Conservation (phyloP, 2,113 vertebrate genomes). For the Callorhinus ursinus region DNA sequence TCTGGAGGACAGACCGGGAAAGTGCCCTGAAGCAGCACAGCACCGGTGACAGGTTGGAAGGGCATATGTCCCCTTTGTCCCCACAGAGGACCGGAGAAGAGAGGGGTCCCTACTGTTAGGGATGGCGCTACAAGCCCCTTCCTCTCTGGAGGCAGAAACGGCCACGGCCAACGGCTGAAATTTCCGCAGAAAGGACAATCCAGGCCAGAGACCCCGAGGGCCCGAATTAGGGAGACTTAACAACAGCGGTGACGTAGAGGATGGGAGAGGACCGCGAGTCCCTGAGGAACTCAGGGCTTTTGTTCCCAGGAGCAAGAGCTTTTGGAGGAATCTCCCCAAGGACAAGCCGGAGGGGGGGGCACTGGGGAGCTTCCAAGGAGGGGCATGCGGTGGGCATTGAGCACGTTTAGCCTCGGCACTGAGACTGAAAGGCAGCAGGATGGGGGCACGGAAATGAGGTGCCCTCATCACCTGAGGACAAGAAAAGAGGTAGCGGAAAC, state of each 20-base stretch:
- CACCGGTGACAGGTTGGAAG: background rate
- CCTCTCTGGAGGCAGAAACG: background rate
- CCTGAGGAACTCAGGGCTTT: fast-evolving
- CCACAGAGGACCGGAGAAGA: background rate
- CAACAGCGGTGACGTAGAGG: background rate
- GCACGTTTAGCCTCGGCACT: background rate
- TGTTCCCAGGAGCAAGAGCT: background rate
- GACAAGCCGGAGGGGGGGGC: background rate
- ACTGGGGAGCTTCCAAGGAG: background rate
- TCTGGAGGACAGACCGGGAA: background rate
- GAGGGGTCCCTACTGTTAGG: background rate
- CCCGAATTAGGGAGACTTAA: background rate
- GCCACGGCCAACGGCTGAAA: background rate
- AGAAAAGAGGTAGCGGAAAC: background rate
- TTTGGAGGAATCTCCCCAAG: background rate
- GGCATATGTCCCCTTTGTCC: background rate
- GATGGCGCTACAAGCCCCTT: background rate
- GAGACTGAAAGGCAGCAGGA: background rate
- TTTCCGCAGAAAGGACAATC: background rate
- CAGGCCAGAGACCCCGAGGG: background rate
- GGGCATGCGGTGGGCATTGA: too few species aligned
- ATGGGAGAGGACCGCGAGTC: fast-evolving
- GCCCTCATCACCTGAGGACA: background rate
- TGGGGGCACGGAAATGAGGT: fast-evolving
- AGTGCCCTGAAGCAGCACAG: background rate